A percentile compares a stretch with the other conserved stretches of the same genome.
Evolutionary conservation across 2,113 vertebrate species (phyloP).

Genomic region (Bubalus kerabau): DNA sequence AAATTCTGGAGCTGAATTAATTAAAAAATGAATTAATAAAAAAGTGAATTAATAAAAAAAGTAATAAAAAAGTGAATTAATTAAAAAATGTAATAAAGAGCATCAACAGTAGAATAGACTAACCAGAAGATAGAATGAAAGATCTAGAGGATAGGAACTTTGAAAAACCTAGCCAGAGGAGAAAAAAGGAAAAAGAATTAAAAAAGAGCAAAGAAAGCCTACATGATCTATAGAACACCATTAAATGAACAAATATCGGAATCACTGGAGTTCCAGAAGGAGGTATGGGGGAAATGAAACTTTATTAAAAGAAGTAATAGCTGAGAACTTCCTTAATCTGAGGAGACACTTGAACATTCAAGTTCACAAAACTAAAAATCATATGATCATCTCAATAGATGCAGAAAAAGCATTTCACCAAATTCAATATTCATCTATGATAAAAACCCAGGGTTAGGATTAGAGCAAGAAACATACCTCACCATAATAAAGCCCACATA

Average conservation of each 20-base stretch:
- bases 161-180: not conserved
- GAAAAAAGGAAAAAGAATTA: not conserved
- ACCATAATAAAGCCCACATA: not conserved
- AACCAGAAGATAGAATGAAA: not conserved
- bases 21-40: no score
- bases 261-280: not conserved
- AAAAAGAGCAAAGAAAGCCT: not conserved
- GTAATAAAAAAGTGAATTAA: not conserved
- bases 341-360: not conserved
- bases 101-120: not conserved
- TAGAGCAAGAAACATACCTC: not conserved
- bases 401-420: not conserved
- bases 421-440: not conserved
- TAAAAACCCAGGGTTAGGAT: not conserved
- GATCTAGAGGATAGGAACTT: not conserved
- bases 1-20: not conserved
- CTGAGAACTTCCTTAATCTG: not conserved
- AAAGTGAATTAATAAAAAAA: not conserved
- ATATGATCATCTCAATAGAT: not conserved
- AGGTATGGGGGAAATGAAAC: not conserved
- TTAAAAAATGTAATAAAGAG: not conserved
- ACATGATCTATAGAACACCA: not conserved
- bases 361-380: not conserved
- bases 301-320: not conserved
- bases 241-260: not conserved